phyloP scores from a whole-genome alignment of 2,888 invertebrate genomes.

The Dorcus parallelipipedus region DNA sequence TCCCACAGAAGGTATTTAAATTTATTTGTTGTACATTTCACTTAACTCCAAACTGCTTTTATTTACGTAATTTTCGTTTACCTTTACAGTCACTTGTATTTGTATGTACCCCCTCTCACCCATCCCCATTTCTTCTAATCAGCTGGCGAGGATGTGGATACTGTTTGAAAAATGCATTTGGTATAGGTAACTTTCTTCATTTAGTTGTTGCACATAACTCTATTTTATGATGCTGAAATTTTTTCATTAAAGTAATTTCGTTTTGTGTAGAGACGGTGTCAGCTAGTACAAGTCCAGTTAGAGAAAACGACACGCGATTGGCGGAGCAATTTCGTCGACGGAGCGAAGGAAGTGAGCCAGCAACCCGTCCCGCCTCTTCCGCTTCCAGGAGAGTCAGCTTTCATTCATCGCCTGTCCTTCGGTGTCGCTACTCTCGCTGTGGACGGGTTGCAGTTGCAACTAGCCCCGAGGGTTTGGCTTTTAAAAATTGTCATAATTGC shows the following conservation, averaged over 20 bases:
- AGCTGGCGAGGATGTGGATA: too few relatives aligned
- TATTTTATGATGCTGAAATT: not conserved
- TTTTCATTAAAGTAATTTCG: not conserved
- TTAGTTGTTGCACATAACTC: too few relatives aligned
- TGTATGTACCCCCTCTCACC: too few relatives aligned
- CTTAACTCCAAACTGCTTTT: too few relatives aligned
- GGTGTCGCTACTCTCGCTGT: conserved; percentile 80
- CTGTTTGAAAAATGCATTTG: too few relatives aligned
- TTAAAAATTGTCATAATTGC: conserved; percentile 94
- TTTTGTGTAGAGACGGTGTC: conserved; percentile 47
- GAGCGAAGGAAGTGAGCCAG: conserved; percentile 62
- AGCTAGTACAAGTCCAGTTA: conserved; percentile 49
- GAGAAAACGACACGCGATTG: conserved; percentile 28
- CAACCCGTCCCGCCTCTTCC: conserved; percentile 32
- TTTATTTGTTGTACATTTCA: too few relatives aligned
- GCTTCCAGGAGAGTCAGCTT: conserved; percentile 60
- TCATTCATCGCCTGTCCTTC: conserved; percentile 54
- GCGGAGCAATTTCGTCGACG: conserved; percentile 54
- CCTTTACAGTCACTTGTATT: too few relatives aligned
- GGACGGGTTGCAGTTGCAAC: conserved; percentile 63
- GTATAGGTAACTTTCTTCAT: too few relatives aligned
- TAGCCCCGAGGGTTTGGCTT: conserved; percentile 75
- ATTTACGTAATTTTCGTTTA: too few relatives aligned
- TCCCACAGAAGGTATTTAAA: not conserved
- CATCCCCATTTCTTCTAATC: too few relatives aligned